Percentiles rank a stretch among this genome's conserved stretches.
phyloP scores from a whole-genome alignment of 2,113 vertebrate species.

The Carassius auratus region DNA sequence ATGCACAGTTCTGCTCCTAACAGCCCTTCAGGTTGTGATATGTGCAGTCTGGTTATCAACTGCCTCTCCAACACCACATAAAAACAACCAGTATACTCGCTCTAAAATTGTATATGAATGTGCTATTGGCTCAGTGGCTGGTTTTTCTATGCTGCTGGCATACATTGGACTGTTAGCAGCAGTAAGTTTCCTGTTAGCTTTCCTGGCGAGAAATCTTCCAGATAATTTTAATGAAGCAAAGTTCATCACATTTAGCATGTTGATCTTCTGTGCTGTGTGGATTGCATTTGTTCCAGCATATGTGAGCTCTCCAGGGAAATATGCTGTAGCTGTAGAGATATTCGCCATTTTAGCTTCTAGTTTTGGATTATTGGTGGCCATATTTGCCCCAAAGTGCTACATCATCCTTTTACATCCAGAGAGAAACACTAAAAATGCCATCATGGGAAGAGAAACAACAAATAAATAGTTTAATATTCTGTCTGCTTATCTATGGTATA shows the following conservation, averaged over 20 bases:
- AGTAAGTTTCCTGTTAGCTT: conserved; percentile 71
- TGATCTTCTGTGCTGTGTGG: conserved; percentile 77
- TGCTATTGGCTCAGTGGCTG: conserved; percentile 65
- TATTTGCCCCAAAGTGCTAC: too few relatives aligned
- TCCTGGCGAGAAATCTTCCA: conserved; percentile 72
- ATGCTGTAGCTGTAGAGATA: too few relatives aligned
- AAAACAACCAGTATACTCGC: conserved; percentile 63
- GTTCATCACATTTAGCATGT: conserved; percentile 74
- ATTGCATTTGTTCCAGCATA: conserved; percentile 73
- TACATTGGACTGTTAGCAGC: conserved; percentile 71
- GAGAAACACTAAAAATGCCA: too few relatives aligned
- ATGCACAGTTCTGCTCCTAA: conserved; percentile 65
- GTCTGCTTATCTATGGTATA: background rate
- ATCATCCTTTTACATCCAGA: too few relatives aligned
- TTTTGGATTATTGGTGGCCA: too few relatives aligned
- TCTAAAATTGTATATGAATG: conserved; percentile 72
- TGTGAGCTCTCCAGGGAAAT: conserved; percentile 61
- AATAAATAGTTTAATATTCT: background rate
- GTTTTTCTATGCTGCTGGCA: conserved; percentile 64
- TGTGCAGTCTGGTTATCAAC: conserved; percentile 67
- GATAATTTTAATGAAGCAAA: conserved; percentile 72
- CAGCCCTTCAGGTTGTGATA: conserved; percentile 65
- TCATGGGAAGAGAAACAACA: too few relatives aligned
- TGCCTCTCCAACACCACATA: conserved; percentile 60
- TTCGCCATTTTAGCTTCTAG: too few relatives aligned